Evolutionary conservation across 2,797 vertebrate species (phyloP).

Genomic region (Lepilemur septentrionalis): DNA sequence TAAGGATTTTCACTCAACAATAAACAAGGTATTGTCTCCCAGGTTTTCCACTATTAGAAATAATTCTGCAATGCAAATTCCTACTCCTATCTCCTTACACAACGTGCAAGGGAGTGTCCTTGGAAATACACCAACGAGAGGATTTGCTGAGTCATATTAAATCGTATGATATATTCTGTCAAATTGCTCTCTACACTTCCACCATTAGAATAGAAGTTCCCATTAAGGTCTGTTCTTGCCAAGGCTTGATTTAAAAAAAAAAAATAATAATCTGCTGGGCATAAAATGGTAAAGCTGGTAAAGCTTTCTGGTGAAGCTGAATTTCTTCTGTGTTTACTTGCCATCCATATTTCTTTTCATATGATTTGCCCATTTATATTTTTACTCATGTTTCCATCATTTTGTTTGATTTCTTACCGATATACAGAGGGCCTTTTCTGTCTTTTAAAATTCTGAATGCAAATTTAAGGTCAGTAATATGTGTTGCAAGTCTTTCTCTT

Average conservation of each 20-base stretch:
- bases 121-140: background rate
- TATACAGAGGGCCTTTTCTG: background rate
- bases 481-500: background rate
- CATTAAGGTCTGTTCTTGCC: background rate
- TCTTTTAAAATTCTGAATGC: background rate
- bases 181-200: background rate
- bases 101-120: background rate
- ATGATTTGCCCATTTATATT: background rate
- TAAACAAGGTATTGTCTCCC: background rate
- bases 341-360: background rate
- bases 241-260: background rate
- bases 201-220: background rate
- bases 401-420: background rate
- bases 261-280: background rate
- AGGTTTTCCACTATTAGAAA: background rate
- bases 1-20: background rate
- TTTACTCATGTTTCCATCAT: background rate
- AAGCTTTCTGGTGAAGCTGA: background rate
- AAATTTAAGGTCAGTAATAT: background rate
- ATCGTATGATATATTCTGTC: background rate
- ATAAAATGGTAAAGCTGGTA: conserved; percentile 24
- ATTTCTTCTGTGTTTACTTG: background rate
- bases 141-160: background rate
- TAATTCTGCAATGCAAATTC: background rate
- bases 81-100: background rate